Percentiles rank a stretch among this genome's conserved stretches.
Evolutionary conservation across 2,797 vertebrate genomes (phyloP).

Genomic region (Lemur catta): DNA sequence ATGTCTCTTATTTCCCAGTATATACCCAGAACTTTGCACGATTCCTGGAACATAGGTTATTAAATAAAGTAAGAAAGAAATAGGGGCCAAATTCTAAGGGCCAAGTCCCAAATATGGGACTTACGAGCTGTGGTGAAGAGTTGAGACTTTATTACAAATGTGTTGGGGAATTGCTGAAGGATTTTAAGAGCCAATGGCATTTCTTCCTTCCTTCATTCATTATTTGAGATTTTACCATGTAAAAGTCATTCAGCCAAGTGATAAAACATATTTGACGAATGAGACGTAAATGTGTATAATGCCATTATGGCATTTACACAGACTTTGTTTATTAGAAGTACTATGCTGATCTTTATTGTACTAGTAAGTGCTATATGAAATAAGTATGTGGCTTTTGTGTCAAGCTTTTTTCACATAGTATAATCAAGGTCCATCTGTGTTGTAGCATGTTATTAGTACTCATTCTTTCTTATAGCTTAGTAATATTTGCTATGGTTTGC

Average conservation of each 20-base stretch:
- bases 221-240: background rate
- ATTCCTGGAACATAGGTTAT: background rate
- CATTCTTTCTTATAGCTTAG: background rate
- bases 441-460: background rate
- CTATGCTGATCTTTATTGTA: background rate
- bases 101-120: background rate
- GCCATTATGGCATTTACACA: background rate
- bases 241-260: background rate
- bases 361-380: background rate
- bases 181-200: background rate
- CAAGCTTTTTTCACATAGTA: background rate
- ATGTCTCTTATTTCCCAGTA: background rate
- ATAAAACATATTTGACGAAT: background rate
- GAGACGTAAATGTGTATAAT: background rate
- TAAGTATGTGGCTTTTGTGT: background rate
- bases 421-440: background rate
- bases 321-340: background rate
- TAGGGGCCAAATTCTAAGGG: background rate
- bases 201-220: background rate
- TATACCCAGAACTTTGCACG: background rate
- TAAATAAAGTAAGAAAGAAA: constrained; percentile 24
- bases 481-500: background rate
- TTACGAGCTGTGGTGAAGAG: background rate
- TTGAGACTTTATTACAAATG: background rate
- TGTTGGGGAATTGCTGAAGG: background rate